These are phyloP conservation scores for Parasteatoda lunata DNA, from an alignment of 2,888 invertebrate genomes.

Conservation along the genomic window DNA sequence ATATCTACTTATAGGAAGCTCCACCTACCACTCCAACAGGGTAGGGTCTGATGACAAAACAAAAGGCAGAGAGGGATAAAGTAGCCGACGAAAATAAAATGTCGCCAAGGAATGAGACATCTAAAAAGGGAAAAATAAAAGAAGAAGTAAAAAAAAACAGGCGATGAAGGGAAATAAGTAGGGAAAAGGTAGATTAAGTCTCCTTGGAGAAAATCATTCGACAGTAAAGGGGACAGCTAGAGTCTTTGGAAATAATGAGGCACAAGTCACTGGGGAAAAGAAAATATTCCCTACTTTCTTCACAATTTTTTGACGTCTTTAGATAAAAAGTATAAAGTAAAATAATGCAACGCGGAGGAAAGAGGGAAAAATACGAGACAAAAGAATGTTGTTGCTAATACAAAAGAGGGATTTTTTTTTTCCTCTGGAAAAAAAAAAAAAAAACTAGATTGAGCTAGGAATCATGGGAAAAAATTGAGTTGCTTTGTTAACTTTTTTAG, in stretches of 20 bases:
- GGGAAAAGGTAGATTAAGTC: conserved; percentile 49
- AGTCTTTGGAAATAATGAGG: conserved; percentile 54
- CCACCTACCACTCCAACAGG: neutral
- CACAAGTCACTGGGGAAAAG: conserved; percentile 38
- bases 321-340: neutral
- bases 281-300: conserved; percentile 29
- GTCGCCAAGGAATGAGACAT: conserved; percentile 15
- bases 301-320: neutral
- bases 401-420: neutral
- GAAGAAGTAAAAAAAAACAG: neutral
- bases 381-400: conserved; percentile 17
- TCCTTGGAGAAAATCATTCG: conserved; percentile 53
- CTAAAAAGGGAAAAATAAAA: conserved; percentile 13
- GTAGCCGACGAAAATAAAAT: conserved; percentile 4
- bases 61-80: conserved; percentile 24
- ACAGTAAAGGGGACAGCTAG: conserved; percentile 37
- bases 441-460: too few species aligned
- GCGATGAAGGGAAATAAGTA: neutral
- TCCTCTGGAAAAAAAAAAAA: neutral
- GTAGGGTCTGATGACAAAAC: conserved; percentile 16
- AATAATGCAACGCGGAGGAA: neutral
- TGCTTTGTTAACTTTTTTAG: neutral
- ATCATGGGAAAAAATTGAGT: neutral
- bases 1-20: neutral
- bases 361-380: neutral